A percentile compares a stretch with the other conserved stretches of the same genome.
Conservation (phyloP, 1,140 invertebrate genomes). For the Eubasilissa regina region DNA sequence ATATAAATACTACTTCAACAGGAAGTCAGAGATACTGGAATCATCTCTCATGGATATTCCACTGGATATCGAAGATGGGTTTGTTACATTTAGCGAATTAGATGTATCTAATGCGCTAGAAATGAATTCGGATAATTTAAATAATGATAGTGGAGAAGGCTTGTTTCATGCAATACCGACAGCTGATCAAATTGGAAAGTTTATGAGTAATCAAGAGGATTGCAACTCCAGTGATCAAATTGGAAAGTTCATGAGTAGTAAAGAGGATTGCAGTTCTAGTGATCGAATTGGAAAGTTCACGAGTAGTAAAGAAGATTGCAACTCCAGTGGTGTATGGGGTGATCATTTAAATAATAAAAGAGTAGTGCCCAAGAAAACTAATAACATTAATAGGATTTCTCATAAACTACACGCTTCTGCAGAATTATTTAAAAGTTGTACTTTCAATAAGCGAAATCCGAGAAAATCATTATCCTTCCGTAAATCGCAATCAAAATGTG, state of each 20-base stretch:
- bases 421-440: conserved; percentile 80
- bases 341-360: conserved; percentile 65
- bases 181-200: conserved; percentile 41
- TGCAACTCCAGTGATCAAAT: conserved; percentile 43
- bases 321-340: conserved; percentile 72
- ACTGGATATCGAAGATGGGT: conserved; percentile 32
- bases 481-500: conserved; percentile 23
- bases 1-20: conserved; percentile 85
- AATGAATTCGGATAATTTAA: conserved; percentile 25
- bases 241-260: conserved; percentile 37
- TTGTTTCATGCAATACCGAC: conserved; percentile 40
- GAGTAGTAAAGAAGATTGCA: conserved; percentile 42
- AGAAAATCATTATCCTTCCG: conserved; percentile 76
- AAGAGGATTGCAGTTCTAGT: conserved; percentile 16
- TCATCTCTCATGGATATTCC: conserved; percentile 74
- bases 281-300: conserved; percentile 45
- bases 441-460: conserved; percentile 82
- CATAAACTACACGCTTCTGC: conserved; percentile 72
- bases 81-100: conserved; percentile 22
- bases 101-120: conserved; percentile 29
- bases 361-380: conserved; percentile 48
- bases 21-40: conserved; percentile 82
- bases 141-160: conserved; percentile 5
- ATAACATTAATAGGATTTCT: conserved; percentile 46
- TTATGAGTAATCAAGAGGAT: conserved; percentile 29